Evolutionary conservation across 2,797 vertebrate genomes (phyloP), one percentile per base, ranked within the genome.

Genomic region (Melopsittacus undulatus): DNA sequence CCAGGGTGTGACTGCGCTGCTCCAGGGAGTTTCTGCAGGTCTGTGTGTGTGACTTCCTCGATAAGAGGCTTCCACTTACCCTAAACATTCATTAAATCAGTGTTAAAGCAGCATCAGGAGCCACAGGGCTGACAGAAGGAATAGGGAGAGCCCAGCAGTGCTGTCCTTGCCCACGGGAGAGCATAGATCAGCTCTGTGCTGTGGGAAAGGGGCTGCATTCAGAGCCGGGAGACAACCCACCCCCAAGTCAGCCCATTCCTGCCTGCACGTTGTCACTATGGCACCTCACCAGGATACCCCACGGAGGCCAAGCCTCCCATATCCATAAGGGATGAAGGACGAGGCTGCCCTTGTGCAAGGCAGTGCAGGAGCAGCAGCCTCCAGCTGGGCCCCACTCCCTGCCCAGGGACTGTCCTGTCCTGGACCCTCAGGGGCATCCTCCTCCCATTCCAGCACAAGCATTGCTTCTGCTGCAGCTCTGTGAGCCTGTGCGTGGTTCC

Each of bases 111-210:
- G 75, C 66, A 56, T 29, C 8, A 0, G 38, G 57, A 51, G 67
- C 34, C 81, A 36, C 26, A 42, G 51, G 64, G 5, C 26, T 19
- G 40, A 42, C 36, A 38, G 63, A 66, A 63, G 59, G 36, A 70
- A 32, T 0, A 20, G 32, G 54, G 29, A 73, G 83, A 59, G 54
- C 34, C 24, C 57, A 46, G 56, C 2, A 1, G 21, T 3, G 36
- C 64, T 76, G 52, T 19, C 36, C 63, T 32, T 30, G 26, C 27
- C 51, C 57, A 21, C 1, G 13, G 46, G 30, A 79, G 51, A 85
- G 18, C 42, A 26, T 2, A 1, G 42, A 30, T 69, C 67, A n/a
- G 10, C 21, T 36, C 57, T 0, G 0, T 9, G 54, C 69, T n/a
- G 56, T 4, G 19, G 48, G 51, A 32, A 64, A 36, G 36, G 30